Evolutionary conservation across 2,113 vertebrate species (phyloP).

Genomic region (Carassius auratus): DNA sequence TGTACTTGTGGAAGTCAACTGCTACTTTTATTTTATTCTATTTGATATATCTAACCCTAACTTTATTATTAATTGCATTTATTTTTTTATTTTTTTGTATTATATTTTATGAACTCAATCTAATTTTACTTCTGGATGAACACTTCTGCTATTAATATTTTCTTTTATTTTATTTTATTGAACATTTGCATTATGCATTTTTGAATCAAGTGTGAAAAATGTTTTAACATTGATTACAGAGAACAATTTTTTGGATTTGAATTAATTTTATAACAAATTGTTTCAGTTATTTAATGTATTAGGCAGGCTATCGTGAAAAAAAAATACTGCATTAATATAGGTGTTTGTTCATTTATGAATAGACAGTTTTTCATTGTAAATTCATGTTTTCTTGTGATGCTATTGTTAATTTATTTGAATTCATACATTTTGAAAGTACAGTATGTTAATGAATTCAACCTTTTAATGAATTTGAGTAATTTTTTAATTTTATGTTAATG

Average conservation of each 20-base stretch:
- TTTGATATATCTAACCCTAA: no score
- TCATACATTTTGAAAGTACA: no score
- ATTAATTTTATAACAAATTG: not conserved
- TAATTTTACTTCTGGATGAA: not conserved
- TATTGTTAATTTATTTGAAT: no score
- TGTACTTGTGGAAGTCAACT: not conserved
- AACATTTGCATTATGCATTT: not conserved
- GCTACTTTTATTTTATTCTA: not conserved
- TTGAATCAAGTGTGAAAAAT: not conserved
- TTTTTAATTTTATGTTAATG: not conserved
- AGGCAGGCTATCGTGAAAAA: no score
- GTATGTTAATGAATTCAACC: not conserved
- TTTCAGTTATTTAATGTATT: no score
- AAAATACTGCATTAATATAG: not conserved
- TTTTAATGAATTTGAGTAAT: not conserved
- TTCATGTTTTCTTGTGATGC: not conserved
- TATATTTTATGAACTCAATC: constrained; percentile 1
- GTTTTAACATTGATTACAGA: not conserved
- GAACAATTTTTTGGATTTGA: no score
- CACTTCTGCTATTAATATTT: no score
- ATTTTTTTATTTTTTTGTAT: no score
- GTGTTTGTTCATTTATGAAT: not conserved
- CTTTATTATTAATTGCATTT: no score
- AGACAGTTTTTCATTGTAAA: not conserved
- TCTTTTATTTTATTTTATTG: not conserved